phyloP scores from a whole-genome alignment of 1,140 invertebrate genomes.

The Bicyclus anynana region DNA sequence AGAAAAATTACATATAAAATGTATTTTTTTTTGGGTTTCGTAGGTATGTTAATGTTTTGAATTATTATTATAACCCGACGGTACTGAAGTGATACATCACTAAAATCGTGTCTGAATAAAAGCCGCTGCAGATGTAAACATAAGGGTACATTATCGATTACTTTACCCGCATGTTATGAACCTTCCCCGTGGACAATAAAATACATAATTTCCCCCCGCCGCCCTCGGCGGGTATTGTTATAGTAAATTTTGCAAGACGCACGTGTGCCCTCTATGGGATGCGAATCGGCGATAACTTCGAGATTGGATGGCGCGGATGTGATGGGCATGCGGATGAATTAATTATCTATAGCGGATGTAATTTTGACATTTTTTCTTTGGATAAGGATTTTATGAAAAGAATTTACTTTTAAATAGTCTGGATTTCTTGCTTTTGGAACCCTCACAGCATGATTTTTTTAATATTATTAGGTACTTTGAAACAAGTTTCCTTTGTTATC shows the following conservation, averaged over 20 bases:
- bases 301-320: constrained; percentile 14
- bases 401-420: no score
- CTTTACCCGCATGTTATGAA: constrained; percentile 56
- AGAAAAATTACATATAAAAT: no score
- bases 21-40: no score
- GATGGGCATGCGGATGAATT: constrained; percentile 21
- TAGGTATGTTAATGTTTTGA: no score
- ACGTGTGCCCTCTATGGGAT: constrained; percentile 50
- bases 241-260: constrained; percentile 62
- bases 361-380: not conserved
- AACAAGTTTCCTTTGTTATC: no score
- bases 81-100: no score
- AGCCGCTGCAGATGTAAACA: not conserved
- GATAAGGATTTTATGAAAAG: no score
- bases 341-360: constrained; percentile 6
- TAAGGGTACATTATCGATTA: constrained; percentile 30
- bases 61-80: no score
- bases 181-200: constrained; percentile 66
- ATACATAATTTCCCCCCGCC: constrained; percentile 63
- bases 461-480: no score
- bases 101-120: no score
- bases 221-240: constrained; percentile 52
- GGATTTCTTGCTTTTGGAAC: no score
- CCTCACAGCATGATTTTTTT: no score
- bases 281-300: constrained; percentile 20